Percentiles rank a stretch among this genome's conserved stretches.
Conservation (phyloP, 2,113 vertebrate species). For the Orycteropus afer region DNA sequence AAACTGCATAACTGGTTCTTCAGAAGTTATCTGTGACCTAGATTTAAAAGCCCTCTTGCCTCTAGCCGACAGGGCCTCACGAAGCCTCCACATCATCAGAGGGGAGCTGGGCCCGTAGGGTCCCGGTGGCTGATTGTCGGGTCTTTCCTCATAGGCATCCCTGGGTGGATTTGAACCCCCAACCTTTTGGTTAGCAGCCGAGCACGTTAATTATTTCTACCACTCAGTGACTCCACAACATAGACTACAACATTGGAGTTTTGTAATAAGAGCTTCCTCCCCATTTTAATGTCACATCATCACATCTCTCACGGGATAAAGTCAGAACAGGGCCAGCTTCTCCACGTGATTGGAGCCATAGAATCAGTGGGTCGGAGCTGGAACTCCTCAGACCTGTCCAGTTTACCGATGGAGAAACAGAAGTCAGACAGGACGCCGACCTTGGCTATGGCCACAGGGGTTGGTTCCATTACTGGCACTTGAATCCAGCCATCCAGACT, state of each 20-base stretch:
- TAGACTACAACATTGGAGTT: rapidly evolving
- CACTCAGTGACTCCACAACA: background rate
- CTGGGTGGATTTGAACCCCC: background rate
- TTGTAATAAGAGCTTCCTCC: background rate
- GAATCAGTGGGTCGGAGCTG: rapidly evolving
- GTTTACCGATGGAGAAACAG: rapidly evolving
- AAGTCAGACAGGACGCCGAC: rapidly evolving
- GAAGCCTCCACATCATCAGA: background rate
- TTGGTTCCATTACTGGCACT: rapidly evolving
- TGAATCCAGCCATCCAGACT: rapidly evolving
- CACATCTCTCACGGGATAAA: rapidly evolving
- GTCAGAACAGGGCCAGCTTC: background rate
- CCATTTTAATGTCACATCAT: background rate
- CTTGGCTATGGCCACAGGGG: rapidly evolving
- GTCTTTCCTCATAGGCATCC: background rate
- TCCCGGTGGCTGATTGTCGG: background rate
- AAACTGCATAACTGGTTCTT: background rate
- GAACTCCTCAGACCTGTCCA: background rate
- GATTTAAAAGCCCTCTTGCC: background rate
- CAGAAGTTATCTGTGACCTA: rapidly evolving
- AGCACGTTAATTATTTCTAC: background rate
- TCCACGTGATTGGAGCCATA: rapidly evolving
- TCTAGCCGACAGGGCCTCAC: background rate
- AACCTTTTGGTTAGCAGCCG: background rate
- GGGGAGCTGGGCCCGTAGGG: background rate